phyloP scores from a whole-genome alignment of 2,888 invertebrate genomes.

The Pachymerium ferrugineum region DNA sequence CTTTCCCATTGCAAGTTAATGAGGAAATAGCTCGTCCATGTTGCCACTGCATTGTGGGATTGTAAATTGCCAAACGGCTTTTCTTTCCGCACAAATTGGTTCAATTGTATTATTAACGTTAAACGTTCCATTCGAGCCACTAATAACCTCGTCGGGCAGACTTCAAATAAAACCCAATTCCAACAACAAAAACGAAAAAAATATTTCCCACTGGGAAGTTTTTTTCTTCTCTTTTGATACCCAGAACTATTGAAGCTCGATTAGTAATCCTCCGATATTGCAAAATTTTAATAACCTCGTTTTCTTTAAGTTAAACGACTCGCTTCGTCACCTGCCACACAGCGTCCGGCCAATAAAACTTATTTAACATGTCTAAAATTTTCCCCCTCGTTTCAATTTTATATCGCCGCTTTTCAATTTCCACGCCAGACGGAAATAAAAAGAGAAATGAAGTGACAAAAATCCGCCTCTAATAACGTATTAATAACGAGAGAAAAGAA shows the following conservation, averaged over 20 bases:
- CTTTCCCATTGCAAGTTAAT: slow-evolving; percentile 12
- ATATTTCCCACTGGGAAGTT: no score
- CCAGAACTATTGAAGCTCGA: neutral
- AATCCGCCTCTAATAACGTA: slow-evolving; percentile 6
- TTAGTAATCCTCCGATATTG: neutral
- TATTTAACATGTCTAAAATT: neutral
- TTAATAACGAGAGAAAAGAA: slow-evolving; percentile 26
- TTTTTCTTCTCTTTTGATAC: no score
- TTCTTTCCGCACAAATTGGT: slow-evolving; percentile 13
- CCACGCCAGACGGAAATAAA: neutral
- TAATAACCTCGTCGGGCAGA: no score
- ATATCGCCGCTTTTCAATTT: neutral
- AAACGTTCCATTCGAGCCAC: neutral
- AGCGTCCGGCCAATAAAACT: neutral
- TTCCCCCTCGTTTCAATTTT: slow-evolving; percentile 1
- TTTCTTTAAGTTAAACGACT: neutral
- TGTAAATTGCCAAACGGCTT: slow-evolving; percentile 8
- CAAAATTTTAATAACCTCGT: neutral
- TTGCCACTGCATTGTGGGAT: neutral
- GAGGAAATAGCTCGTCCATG: slow-evolving; percentile 13
- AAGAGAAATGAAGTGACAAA: neutral
- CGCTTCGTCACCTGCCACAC: no score
- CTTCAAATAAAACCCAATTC: neutral
- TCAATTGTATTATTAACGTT: neutral
- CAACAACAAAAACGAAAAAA: neutral